Evolutionary conservation across 1,140 invertebrate genomes (phyloP).

Genomic region (Drosophila willistoni): DNA sequence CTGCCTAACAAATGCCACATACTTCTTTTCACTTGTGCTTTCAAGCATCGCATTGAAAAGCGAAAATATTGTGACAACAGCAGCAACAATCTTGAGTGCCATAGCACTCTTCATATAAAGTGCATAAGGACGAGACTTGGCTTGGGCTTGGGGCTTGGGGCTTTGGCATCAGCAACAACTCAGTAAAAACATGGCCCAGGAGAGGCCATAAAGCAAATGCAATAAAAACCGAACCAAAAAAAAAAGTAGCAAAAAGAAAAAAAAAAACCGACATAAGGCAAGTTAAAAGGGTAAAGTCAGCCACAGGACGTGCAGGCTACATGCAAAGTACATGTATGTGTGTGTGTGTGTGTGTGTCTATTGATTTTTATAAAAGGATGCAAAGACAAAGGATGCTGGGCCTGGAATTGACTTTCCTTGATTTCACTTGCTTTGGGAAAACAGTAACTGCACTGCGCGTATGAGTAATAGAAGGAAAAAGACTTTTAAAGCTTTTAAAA

Average conservation of each 20-base stretch:
- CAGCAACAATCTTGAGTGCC: slow-evolving; percentile 54
- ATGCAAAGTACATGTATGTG: slow-evolving; percentile 12
- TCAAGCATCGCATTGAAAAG: slow-evolving; percentile 77
- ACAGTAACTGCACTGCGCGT: slow-evolving; percentile 52
- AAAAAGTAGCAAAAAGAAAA: background rate
- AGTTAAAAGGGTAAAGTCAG: slow-evolving; percentile 35
- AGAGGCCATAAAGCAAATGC: slow-evolving; percentile 31
- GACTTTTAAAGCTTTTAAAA: background rate
- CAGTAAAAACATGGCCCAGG: slow-evolving; percentile 24
- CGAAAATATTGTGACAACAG: slow-evolving; percentile 79
- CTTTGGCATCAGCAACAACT: slow-evolving; percentile 21
- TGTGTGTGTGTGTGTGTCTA: slow-evolving; percentile 5
- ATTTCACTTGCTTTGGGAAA: slow-evolving; percentile 37
- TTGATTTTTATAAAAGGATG: slow-evolving; percentile 13
- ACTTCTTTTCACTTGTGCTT: slow-evolving; percentile 77
- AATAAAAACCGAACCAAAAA: slow-evolving; percentile 1
- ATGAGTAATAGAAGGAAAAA: slow-evolving; percentile 51
- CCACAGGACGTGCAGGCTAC: slow-evolving; percentile 40
- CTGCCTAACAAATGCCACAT: slow-evolving; percentile 64
- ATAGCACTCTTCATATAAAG: slow-evolving; percentile 62
- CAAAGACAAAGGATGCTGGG: slow-evolving; percentile 36
- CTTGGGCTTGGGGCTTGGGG: slow-evolving; percentile 9
- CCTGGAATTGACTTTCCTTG: slow-evolving; percentile 37
- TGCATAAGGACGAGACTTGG: slow-evolving; percentile 73
- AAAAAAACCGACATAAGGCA: slow-evolving; percentile 26